phyloP scores from a whole-genome alignment of 2,888 invertebrate species.

The Melanargia galathea region DNA sequence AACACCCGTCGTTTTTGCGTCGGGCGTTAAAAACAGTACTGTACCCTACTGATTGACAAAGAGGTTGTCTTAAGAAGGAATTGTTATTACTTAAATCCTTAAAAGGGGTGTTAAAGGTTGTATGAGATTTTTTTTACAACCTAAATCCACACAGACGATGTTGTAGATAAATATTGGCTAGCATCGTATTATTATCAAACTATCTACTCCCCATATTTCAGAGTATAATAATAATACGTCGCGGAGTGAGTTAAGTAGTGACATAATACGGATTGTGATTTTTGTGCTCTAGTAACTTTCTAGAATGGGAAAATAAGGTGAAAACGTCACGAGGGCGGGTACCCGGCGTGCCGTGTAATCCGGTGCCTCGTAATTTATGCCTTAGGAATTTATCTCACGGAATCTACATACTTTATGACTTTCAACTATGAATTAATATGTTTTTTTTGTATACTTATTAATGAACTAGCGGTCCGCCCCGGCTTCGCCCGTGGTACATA shows the following conservation, averaged over 20 bases:
- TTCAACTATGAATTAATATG: not conserved
- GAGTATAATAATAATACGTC: not conserved
- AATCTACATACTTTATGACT: slow-evolving; percentile 8
- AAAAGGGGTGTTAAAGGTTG: no score
- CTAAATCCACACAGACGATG: no score
- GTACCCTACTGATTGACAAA: no score
- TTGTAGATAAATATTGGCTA: no score
- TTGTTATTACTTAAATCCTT: no score
- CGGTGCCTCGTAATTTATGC: slow-evolving; percentile 9
- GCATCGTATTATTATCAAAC: no score
- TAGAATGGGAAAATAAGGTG: slow-evolving; percentile 20
- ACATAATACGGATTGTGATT: slow-evolving; percentile 20
- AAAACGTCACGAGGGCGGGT: slow-evolving; percentile 2
- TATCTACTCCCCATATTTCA: not conserved
- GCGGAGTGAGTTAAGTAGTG: slow-evolving; percentile 10
- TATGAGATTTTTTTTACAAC: no score
- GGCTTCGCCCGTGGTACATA: no score
- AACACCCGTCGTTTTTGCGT: no score
- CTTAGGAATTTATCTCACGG: slow-evolving; percentile 10
- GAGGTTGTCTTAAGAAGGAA: no score
- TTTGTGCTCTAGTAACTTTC: slow-evolving; percentile 24
- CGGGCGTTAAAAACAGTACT: no score
- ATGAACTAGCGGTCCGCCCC: no score
- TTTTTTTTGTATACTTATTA: not conserved
- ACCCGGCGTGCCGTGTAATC: slow-evolving; percentile 7